Conservation (phyloP, 2,113 vertebrate genomes). For the Toxostoma redivivum region DNA sequence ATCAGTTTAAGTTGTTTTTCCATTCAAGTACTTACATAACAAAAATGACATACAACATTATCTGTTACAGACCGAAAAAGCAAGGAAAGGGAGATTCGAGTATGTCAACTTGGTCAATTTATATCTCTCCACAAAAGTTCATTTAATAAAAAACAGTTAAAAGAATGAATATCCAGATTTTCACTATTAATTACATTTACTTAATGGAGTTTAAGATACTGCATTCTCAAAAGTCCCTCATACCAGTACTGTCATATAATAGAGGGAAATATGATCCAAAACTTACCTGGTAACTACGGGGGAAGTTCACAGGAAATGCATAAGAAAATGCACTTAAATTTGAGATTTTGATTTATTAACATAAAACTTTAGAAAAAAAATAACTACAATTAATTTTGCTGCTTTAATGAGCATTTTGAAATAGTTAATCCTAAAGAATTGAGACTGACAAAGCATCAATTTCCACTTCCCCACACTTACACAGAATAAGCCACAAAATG, state of each 20-base stretch:
- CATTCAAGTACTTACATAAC: conserved; percentile 31
- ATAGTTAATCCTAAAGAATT: background rate
- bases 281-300: background rate
- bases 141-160: background rate
- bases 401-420: background rate
- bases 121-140: background rate
- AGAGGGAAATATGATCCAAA: background rate
- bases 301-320: background rate
- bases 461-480: background rate
- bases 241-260: background rate
- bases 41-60: conserved; percentile 6
- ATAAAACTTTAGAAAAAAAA: background rate
- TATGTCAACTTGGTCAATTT: background rate
- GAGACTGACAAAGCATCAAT: background rate
- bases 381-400: background rate
- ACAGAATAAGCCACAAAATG: background rate
- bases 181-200: background rate
- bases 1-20: background rate
- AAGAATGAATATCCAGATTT: background rate
- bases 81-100: background rate
- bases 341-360: background rate
- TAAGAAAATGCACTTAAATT: background rate
- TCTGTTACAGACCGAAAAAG: background rate
- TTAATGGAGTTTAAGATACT: background rate
- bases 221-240: background rate